These are phyloP conservation scores for Lycocerus yunnanus DNA, from an alignment of 2,888 invertebrate genomes.

Conservation along the genomic window DNA sequence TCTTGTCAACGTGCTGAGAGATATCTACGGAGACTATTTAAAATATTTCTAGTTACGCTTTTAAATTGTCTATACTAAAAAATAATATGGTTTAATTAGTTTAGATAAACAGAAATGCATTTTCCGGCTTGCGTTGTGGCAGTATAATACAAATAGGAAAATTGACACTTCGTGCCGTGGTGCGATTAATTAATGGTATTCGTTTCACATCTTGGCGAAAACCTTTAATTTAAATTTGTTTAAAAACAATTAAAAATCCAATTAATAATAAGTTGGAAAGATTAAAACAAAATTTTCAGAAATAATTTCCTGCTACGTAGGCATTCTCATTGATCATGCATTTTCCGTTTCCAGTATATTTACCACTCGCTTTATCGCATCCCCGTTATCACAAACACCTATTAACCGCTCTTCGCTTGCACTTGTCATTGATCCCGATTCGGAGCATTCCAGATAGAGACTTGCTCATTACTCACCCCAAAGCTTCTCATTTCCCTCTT, in stretches of 20 bases:
- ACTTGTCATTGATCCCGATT: conserved; percentile 57
- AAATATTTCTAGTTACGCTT: background rate
- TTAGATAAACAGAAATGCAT: no score
- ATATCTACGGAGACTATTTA: background rate
- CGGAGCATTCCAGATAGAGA: conserved; percentile 44
- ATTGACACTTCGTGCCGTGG: background rate
- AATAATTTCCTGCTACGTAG: conserved; percentile 53
- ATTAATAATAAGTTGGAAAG: background rate
- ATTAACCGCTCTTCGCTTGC: conserved; percentile 54
- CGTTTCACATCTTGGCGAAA: background rate
- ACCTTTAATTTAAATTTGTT: background rate
- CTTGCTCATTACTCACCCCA: conserved; percentile 53
- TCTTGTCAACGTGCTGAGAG: conserved; percentile 11
- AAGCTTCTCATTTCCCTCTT: conserved; percentile 49
- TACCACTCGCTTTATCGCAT: conserved; percentile 51
- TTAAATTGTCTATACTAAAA: background rate
- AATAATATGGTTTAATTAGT: background rate
- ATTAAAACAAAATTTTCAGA: conserved; percentile 18
- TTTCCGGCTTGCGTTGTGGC: no score
- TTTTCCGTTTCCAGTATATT: conserved; percentile 58
- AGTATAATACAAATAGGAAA: no score
- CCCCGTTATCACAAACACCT: conserved; percentile 55
- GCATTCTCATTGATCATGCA: conserved; percentile 56
- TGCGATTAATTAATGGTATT: background rate
- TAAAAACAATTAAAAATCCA: conserved; percentile 1